A percentile compares a stretch with the other conserved stretches of the same genome.
Evolutionary conservation across 2,113 vertebrate genomes (phyloP).

Genomic region (Barnardius zonarius): DNA sequence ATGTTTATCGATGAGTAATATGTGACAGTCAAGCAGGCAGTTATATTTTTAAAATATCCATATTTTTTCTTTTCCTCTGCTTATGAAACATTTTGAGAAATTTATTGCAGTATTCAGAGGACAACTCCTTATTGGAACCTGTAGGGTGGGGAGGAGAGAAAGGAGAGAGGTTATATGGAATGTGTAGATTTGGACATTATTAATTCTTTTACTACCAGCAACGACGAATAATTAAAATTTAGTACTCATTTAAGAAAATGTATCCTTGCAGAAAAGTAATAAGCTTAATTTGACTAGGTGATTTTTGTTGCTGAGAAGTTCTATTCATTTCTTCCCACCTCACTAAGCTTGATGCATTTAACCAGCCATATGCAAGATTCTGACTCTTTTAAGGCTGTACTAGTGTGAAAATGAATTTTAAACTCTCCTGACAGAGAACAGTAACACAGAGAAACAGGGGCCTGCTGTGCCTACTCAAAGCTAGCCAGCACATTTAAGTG

Average conservation of each 20-base stretch:
- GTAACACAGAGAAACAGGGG: background rate
- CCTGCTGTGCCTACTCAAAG: background rate
- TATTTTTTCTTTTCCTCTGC: background rate
- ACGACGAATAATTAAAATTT: background rate
- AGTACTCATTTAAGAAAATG: background rate
- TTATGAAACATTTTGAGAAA: background rate
- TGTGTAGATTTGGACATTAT: background rate
- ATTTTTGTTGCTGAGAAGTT: background rate
- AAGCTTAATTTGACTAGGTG: background rate
- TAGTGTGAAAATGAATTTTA: background rate
- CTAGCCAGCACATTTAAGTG: background rate
- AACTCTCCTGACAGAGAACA: background rate
- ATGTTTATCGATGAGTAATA: constrained; percentile 13
- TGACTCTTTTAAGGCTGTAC: background rate
- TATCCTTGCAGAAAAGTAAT: background rate
- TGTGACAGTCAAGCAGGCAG: background rate
- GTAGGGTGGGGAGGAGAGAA: background rate
- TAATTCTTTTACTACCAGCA: background rate
- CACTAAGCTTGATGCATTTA: background rate
- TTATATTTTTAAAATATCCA: background rate
- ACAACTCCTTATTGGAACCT: background rate
- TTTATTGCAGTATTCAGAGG: background rate
- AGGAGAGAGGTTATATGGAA: background rate
- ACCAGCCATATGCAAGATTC: background rate
- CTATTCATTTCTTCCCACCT: background rate